Conservation (phyloP, 30 jellyfish, hydroid and myxozoan genomes). For the Turritopsis dohrnii region DNA sequence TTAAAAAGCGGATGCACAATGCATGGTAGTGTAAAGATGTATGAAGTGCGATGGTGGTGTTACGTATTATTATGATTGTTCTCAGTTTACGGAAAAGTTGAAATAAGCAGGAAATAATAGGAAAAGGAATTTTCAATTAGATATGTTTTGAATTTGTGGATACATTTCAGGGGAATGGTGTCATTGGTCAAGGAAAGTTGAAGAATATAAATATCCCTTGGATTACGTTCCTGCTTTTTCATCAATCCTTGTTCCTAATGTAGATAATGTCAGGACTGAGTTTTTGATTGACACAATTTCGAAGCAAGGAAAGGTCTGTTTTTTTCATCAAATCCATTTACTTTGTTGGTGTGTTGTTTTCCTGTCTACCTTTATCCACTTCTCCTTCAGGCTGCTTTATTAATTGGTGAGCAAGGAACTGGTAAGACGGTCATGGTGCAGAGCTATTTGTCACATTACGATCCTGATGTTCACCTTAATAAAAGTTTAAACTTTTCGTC, state of each 20-base stretch:
- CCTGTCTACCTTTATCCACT: not conserved
- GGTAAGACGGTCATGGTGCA: constrained; percentile 79
- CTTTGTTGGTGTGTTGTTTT: not conserved
- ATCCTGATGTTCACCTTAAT: constrained; percentile 73
- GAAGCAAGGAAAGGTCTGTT: constrained; percentile 68
- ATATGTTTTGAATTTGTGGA: not conserved
- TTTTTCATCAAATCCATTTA: too few relatives aligned
- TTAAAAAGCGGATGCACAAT: too few relatives aligned
- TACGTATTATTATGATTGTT: too few relatives aligned
- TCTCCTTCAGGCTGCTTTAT: constrained; percentile 56
- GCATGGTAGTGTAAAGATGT: too few relatives aligned
- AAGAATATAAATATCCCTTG: constrained; percentile 42
- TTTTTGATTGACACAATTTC: constrained; percentile 59
- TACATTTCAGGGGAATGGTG: constrained; percentile 32
- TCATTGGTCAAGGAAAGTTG: constrained; percentile 16
- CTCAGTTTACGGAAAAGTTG: too few relatives aligned
- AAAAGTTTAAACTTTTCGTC: constrained; percentile 83
- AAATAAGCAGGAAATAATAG: too few relatives aligned
- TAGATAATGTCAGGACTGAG: constrained; percentile 74
- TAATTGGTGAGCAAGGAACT: constrained; percentile 88
- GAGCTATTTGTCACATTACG: constrained; percentile 49
- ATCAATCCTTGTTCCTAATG: constrained; percentile 76
- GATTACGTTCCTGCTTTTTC: constrained; percentile 71
- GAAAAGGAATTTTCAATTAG: too few relatives aligned
- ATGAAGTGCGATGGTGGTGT: too few relatives aligned